phyloP scores from a whole-genome alignment of 2,797 vertebrate genomes.

The Pteropus rufus region DNA sequence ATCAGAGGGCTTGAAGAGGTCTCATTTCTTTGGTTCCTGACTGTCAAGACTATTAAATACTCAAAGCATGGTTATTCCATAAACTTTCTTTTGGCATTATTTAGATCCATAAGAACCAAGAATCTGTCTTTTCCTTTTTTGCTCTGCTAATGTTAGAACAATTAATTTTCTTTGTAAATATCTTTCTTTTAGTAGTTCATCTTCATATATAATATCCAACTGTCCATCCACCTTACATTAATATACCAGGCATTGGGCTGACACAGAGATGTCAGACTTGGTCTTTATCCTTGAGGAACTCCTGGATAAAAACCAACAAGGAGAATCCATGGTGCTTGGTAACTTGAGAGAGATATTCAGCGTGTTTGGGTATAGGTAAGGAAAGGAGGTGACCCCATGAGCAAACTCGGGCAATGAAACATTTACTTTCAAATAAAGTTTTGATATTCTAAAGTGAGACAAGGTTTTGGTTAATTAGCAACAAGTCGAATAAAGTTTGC shows the following conservation, averaged over 20 bases:
- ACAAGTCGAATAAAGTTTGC: not conserved
- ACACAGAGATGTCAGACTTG: not conserved
- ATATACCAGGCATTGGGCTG: not conserved
- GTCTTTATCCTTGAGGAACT: not conserved
- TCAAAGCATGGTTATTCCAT: not conserved
- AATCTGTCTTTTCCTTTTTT: not conserved
- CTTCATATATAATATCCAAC: not conserved
- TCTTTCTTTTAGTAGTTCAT: not conserved
- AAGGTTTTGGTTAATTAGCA: not conserved
- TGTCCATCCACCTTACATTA: not conserved
- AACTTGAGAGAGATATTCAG: not conserved
- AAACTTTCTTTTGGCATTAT: not conserved
- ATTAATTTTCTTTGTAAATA: not conserved
- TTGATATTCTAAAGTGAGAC: constrained; percentile 30
- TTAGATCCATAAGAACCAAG: not conserved
- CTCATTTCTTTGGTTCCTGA: not conserved
- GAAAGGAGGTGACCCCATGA: not conserved
- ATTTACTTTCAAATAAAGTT: not conserved
- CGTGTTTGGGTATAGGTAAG: not conserved
- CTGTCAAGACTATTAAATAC: not conserved
- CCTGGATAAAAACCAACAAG: not conserved
- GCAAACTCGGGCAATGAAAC: not conserved
- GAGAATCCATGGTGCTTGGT: not conserved
- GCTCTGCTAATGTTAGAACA: not conserved
- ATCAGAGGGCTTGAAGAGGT: not conserved